phyloP scores from a whole-genome alignment of 2,797 vertebrate genomes.

The Micrastur ruficollis region DNA sequence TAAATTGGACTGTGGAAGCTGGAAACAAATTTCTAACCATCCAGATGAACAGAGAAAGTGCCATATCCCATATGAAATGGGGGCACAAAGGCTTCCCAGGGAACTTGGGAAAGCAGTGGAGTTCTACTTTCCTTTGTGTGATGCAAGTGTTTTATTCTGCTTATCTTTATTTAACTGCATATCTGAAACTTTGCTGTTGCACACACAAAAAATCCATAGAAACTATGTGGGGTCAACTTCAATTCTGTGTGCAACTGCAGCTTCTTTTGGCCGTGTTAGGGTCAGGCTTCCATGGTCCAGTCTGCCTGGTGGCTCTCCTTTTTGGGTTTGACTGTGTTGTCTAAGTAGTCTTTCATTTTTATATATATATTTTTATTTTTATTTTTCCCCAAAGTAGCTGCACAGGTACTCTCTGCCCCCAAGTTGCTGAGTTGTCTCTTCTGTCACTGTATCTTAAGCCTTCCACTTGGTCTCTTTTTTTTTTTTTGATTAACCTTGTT shows the following conservation, averaged over 20 bases:
- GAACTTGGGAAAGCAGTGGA: background rate
- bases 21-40: background rate
- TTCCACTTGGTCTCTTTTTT: background rate
- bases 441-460: background rate
- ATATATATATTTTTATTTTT: background rate
- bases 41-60: background rate
- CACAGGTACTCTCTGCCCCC: background rate
- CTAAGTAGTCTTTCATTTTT: background rate
- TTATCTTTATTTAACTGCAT: background rate
- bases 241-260: constrained; percentile 19
- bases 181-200: constrained; percentile 5
- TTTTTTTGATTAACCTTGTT: background rate
- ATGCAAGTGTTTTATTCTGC: background rate
- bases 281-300: rapidly evolving
- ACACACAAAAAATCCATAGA: background rate
- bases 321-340: background rate
- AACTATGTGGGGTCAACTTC: constrained; percentile 21
- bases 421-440: background rate
- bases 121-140: background rate
- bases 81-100: background rate
- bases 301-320: background rate
- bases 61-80: background rate
- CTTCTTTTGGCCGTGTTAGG: background rate
- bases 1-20: background rate
- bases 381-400: background rate